Evolutionary conservation across 2,888 invertebrate genomes (phyloP).

Genomic region (Macaria liturata): DNA sequence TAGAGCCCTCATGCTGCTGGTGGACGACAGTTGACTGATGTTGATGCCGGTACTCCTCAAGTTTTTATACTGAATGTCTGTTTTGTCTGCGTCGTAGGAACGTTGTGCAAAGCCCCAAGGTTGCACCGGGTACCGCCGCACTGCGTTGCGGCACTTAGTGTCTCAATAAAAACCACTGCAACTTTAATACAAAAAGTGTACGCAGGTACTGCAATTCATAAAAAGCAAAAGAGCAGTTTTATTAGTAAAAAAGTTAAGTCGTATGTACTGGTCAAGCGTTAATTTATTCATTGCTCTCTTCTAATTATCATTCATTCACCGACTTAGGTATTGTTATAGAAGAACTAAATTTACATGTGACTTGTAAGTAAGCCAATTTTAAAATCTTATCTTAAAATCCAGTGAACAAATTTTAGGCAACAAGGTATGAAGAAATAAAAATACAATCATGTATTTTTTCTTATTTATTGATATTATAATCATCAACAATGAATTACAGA

Average conservation of each 20-base stretch:
- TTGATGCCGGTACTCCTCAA: constrained; percentile 49
- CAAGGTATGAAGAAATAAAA: constrained; percentile 12
- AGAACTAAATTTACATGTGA: too few species aligned
- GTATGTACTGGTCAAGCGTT: too few species aligned
- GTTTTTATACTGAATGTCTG: constrained; percentile 72
- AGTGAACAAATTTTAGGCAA: too few species aligned
- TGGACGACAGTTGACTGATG: constrained; percentile 62
- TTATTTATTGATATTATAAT: constrained; percentile 77
- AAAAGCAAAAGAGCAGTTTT: constrained; percentile 6
- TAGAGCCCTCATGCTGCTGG: constrained; percentile 67
- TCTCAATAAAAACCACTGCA: constrained; percentile 47
- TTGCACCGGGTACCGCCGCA: constrained; percentile 58
- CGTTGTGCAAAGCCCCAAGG: constrained; percentile 79
- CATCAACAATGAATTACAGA: constrained; percentile 77
- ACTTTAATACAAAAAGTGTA: constrained; percentile 15
- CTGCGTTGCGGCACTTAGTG: constrained; percentile 65
- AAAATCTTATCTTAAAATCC: too few species aligned
- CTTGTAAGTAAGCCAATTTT: too few species aligned
- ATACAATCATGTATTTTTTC: constrained; percentile 55
- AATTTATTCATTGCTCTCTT: too few species aligned
- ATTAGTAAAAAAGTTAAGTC: too few species aligned
- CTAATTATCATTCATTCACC: too few species aligned
- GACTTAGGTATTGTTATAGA: too few species aligned
- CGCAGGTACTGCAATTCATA: constrained; percentile 9
- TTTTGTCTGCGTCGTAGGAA: constrained; percentile 67